Conservation (phyloP, 2,113 vertebrate species). For the Sprattus sprattus region DNA sequence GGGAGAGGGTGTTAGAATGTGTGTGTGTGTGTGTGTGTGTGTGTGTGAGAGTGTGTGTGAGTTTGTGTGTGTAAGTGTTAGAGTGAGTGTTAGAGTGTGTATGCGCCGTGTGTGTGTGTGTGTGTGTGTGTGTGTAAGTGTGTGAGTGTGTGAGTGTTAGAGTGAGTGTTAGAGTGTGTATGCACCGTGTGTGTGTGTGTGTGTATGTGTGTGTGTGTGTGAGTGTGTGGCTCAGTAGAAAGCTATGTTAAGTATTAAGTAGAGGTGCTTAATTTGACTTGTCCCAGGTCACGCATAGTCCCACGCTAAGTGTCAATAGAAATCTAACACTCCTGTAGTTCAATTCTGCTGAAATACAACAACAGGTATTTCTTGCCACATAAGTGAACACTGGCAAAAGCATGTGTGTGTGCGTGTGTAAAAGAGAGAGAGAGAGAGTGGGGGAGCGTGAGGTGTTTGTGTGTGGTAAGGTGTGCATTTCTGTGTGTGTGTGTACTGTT, state of each 20-base stretch:
- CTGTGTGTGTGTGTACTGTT: neutral
- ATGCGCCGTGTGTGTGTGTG: neutral
- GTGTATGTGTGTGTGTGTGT: neutral
- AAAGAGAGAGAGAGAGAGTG: too few species aligned
- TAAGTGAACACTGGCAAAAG: too few species aligned
- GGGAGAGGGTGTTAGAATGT: neutral
- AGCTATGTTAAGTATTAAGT: slow-evolving; percentile 2
- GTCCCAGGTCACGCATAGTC: neutral
- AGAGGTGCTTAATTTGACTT: neutral
- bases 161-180: too few species aligned
- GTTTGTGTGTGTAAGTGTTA: neutral
- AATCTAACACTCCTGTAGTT: neutral
- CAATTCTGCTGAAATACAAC: neutral
- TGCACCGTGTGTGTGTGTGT: neutral
- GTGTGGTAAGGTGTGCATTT: too few species aligned
- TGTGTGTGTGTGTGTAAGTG: too few species aligned
- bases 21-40: neutral
- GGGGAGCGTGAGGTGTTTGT: too few species aligned
- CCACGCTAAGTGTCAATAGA: neutral
- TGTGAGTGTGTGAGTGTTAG: too few species aligned
- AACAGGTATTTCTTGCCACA: neutral
- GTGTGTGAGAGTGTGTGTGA: neutral
- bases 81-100: neutral
- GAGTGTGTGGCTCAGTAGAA: neutral
- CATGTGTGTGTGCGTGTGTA: neutral